Evolutionary conservation across 1,140 invertebrate genomes (phyloP).

Genomic region (Druon quercuslanigerum): DNA sequence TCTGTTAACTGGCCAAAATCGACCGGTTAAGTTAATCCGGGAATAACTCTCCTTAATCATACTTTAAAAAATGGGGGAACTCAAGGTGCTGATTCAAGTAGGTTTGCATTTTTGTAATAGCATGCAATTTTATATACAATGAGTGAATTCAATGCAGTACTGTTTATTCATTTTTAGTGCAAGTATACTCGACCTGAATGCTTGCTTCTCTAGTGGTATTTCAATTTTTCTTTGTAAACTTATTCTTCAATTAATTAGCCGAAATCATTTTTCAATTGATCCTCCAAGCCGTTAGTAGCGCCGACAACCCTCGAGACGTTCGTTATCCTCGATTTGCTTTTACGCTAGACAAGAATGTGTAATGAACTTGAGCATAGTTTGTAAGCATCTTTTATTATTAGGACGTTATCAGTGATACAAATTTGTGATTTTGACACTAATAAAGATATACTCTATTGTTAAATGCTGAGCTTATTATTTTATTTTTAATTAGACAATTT

Average conservation of each 20-base stretch:
- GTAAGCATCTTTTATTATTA: constrained; percentile 69
- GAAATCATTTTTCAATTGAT: constrained; percentile 66
- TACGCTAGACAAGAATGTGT: constrained; percentile 65
- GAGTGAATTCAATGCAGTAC: not conserved
- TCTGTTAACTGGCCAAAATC: too few species aligned
- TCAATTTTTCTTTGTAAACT: not conserved
- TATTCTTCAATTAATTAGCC: constrained; percentile 60
- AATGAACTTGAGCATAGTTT: constrained; percentile 69
- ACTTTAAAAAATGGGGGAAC: too few species aligned
- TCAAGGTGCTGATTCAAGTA: too few species aligned
- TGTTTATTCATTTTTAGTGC: too few species aligned
- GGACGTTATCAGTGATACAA: constrained; percentile 60
- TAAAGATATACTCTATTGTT: too few species aligned
- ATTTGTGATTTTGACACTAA: not conserved
- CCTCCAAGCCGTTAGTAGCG: constrained; percentile 41
- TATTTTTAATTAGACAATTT: too few species aligned
- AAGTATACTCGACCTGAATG: not conserved
- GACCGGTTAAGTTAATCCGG: too few species aligned
- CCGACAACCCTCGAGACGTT: constrained; percentile 61
- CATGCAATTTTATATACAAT: not conserved
- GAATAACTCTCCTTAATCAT: too few species aligned
- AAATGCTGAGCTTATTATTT: too few species aligned
- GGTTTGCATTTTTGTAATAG: too few species aligned
- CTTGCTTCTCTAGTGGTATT: not conserved
- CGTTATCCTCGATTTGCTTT: constrained; percentile 69